Evolutionary conservation across 2,888 invertebrate genomes (phyloP).

Genomic region (Leptura quadrifasciata): DNA sequence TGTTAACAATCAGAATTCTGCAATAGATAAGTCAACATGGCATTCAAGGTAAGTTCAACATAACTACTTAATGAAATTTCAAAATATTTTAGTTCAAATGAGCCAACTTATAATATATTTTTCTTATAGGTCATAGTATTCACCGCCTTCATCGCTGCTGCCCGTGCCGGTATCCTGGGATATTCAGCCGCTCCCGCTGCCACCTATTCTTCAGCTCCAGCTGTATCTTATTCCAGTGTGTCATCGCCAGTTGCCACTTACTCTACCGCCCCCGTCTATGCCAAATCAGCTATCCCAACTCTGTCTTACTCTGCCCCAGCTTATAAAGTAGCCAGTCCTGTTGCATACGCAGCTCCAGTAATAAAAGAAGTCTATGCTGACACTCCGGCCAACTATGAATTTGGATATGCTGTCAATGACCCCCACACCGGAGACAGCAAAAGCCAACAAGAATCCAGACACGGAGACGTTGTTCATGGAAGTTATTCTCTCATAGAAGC

Average conservation of each 20-base stretch:
- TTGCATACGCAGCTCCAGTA: constrained; percentile 68
- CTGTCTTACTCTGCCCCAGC: constrained; percentile 52
- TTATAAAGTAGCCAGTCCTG: constrained; percentile 51
- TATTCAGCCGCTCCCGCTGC: constrained; percentile 43
- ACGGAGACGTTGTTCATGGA: constrained; percentile 74
- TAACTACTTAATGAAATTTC: not conserved
- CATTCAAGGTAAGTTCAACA: constrained; percentile 37
- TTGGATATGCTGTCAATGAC: constrained; percentile 57
- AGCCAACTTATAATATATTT: not conserved
- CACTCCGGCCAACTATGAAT: constrained; percentile 51
- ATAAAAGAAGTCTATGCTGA: constrained; percentile 73
- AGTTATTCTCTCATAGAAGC: constrained; percentile 75
- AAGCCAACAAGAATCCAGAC: constrained; percentile 78
- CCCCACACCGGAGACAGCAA: constrained; percentile 75
- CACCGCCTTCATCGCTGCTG: constrained; percentile 57
- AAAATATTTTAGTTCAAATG: not conserved
- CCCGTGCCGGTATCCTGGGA: not conserved
- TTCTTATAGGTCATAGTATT: constrained; percentile 58
- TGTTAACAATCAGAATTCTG: not conserved
- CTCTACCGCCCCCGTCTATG: constrained; percentile 61
- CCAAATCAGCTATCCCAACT: constrained; percentile 44
- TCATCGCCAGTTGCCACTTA: constrained; percentile 62
- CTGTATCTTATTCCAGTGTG: constrained; percentile 72
- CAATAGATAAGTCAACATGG: constrained; percentile 25
- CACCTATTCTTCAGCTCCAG: constrained; percentile 68